Percentiles rank a stretch among this genome's conserved stretches.
These are phyloP conservation scores for Gallinago nigripennis DNA, from an alignment of 2,797 vertebrate genomes.

Conservation along the genomic window DNA sequence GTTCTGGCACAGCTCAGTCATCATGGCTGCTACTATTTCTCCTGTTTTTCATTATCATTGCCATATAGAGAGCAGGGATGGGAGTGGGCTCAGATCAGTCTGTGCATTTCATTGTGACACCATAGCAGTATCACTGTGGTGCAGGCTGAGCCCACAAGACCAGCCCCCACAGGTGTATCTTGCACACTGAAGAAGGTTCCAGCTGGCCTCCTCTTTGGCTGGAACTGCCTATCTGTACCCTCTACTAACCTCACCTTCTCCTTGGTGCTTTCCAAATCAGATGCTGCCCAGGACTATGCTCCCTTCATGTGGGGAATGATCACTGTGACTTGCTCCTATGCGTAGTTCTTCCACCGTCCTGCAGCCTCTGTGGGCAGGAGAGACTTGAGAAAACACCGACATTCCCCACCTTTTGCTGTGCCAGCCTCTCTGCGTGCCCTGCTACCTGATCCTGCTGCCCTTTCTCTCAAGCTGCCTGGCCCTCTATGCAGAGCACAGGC, in stretches of 20 bases:
- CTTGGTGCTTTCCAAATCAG: neutral
- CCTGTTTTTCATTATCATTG: neutral
- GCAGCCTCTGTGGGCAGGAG: neutral
- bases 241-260: neutral
- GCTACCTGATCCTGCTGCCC: neutral
- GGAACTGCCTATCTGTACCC: neutral
- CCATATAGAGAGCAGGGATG: neutral
- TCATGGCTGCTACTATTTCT: neutral
- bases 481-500: accelerated
- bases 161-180: accelerated
- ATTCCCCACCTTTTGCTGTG: neutral
- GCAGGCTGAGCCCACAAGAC: neutral
- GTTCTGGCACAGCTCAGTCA: neutral
- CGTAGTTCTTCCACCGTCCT: accelerated
- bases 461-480: accelerated
- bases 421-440: neutral
- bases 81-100: neutral
- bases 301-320: neutral
- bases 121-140: neutral
- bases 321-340: neutral
- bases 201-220: neutral
- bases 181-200: neutral
- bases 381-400: neutral
- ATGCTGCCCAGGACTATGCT: neutral
- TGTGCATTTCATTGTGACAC: neutral